phyloP scores from a whole-genome alignment of 2,888 invertebrate genomes.

The Callosobruchus maculatus region DNA sequence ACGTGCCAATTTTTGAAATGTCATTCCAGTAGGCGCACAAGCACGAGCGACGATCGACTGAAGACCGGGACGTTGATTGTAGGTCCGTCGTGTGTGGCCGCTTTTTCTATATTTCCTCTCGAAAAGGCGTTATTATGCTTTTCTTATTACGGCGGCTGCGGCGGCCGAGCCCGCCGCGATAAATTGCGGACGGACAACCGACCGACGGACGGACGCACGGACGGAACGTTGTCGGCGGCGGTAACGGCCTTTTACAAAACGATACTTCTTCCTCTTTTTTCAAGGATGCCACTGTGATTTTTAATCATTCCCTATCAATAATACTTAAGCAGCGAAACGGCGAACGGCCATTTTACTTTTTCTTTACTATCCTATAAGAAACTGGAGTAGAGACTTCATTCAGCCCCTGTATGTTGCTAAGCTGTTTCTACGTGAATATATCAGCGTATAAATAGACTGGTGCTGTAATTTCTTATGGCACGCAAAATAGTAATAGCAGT shows the following conservation, averaged over 20 bases:
- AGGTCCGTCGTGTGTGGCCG: constrained; percentile 29
- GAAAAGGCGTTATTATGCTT: constrained; percentile 33
- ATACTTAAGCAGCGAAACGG: neutral
- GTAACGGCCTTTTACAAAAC: neutral
- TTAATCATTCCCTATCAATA: neutral
- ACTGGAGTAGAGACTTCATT: neutral
- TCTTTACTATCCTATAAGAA: neutral
- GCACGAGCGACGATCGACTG: no score
- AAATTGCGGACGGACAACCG: neutral
- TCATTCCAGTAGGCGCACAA: no score
- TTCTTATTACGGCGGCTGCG: constrained; percentile 15
- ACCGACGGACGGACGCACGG: no score
- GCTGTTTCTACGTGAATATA: no score
- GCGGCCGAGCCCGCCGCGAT: neutral
- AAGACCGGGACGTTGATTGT: neutral
- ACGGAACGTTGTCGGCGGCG: neutral
- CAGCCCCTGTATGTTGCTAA: no score
- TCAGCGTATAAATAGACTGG: no score
- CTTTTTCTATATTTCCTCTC: constrained; percentile 26
- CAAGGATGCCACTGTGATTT: neutral
- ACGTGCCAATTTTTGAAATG: no score
- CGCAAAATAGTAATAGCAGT: no score
- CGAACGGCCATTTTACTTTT: neutral
- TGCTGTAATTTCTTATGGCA: no score
- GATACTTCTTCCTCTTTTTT: neutral